Percentiles rank a stretch among this genome's conserved stretches.
These are phyloP conservation scores for Pseudoips prasinana DNA, from an alignment of 2,888 invertebrate species.

Conservation along the genomic window DNA sequence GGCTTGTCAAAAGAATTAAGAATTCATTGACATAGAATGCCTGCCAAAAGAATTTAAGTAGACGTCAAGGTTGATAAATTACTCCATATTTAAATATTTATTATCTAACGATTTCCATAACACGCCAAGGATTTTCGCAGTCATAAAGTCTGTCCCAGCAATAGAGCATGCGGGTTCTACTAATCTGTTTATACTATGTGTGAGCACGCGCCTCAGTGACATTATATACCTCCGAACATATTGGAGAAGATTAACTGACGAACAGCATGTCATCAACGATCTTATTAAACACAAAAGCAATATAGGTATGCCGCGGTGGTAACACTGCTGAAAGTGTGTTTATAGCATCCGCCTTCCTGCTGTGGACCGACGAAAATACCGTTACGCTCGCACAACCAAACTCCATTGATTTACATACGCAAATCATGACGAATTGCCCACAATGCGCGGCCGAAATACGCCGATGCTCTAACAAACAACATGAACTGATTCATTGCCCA, in stretches of 20 bases:
- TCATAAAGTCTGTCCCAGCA: too few relatives aligned
- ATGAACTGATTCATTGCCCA: constrained; percentile 42
- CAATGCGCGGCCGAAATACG: constrained; percentile 69
- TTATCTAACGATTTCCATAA: constrained; percentile 29
- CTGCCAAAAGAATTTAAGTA: too few relatives aligned
- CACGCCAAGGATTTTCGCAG: too few relatives aligned
- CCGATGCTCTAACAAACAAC: constrained; percentile 39
- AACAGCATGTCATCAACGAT: constrained; percentile 33
- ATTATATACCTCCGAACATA: constrained; percentile 13
- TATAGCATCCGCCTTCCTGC: constrained; percentile 80
- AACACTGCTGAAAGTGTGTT: constrained; percentile 72
- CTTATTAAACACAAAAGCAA: constrained; percentile 44
- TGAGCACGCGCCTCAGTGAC: constrained; percentile 27
- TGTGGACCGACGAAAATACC: constrained; percentile 76
- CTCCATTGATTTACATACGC: constrained; percentile 79
- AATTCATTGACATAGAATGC: too few relatives aligned
- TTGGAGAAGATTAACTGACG: constrained; percentile 20
- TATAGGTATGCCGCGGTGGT: constrained; percentile 49
- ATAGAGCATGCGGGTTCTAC: constrained; percentile 14
- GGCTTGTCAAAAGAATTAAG: too few relatives aligned
- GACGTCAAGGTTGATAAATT: constrained; percentile 23
- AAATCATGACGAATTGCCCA: constrained; percentile 78
- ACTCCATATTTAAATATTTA: constrained; percentile 16
- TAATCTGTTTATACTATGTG: constrained; percentile 32
- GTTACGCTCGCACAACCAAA: constrained; percentile 74